Evolutionary conservation across 2,113 vertebrate species (phyloP).

Genomic region (Prionailurus bengalensis): DNA sequence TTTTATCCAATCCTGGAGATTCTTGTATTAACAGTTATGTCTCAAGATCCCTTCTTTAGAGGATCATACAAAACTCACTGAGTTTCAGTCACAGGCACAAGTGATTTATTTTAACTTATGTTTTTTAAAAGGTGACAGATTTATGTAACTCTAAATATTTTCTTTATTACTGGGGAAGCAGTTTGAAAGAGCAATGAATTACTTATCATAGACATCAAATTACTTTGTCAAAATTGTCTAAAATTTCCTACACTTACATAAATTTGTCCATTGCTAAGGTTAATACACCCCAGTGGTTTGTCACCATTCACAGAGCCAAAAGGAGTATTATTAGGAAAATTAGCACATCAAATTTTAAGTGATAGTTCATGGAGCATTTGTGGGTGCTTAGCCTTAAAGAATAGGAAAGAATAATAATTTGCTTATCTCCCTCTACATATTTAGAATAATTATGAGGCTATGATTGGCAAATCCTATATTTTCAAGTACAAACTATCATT

Average conservation of each 20-base stretch:
- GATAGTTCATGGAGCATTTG: not conserved
- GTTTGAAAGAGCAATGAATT: not conserved
- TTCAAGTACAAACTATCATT: not conserved
- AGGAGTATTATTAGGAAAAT: not conserved
- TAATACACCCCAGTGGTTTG: not conserved
- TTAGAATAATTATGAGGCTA: not conserved
- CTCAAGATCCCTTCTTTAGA: not conserved
- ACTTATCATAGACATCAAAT: not conserved
- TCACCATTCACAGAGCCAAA: not conserved
- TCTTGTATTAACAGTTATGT: not conserved
- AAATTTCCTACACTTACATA: not conserved
- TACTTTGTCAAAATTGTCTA: slow-evolving; percentile 22
- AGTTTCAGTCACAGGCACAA: not conserved
- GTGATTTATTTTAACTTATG: not conserved
- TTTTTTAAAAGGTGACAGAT: not conserved
- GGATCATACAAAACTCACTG: not conserved
- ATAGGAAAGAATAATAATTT: not conserved
- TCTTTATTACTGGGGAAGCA: not conserved
- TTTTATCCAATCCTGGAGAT: not conserved
- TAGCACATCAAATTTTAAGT: not conserved
- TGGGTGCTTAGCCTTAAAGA: not conserved
- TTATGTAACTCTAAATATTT: not conserved
- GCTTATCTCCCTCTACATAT: not conserved
- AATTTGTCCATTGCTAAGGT: not conserved
- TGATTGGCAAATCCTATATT: not conserved